Percentiles rank a stretch among this genome's conserved stretches.
phyloP scores from a whole-genome alignment of 2,113 vertebrate genomes.

The Siphamia tubifer region DNA sequence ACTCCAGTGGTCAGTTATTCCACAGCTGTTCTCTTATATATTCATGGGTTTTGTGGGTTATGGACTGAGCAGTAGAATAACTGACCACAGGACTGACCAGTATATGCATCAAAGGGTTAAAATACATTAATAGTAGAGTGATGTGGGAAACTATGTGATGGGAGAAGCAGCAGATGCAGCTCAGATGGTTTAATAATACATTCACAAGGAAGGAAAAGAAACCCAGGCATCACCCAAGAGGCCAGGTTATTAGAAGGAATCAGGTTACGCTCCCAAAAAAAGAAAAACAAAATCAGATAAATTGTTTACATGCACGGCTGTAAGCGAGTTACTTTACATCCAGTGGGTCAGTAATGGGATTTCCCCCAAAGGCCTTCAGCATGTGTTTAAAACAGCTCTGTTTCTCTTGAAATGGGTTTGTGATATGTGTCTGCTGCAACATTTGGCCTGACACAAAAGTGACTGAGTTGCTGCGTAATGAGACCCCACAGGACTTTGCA shows the following conservation, averaged over 20 bases:
- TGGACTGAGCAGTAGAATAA: too few relatives aligned
- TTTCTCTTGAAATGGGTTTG: conserved; percentile 3
- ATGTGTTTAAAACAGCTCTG: not conserved
- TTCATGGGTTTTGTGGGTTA: too few relatives aligned
- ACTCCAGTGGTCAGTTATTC: too few relatives aligned
- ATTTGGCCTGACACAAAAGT: conserved; percentile 3
- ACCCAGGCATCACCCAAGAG: not conserved
- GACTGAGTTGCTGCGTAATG: conserved; percentile 13
- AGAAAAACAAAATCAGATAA: not conserved
- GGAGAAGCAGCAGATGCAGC: not conserved
- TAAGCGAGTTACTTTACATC: not conserved
- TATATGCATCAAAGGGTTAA: too few relatives aligned
- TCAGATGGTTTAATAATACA: not conserved
- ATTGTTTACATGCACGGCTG: not conserved
- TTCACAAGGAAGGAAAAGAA: not conserved
- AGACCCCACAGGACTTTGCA: conserved; percentile 1
- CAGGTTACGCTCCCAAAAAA: not conserved
- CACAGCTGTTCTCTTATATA: too few relatives aligned
- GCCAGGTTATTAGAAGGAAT: not conserved
- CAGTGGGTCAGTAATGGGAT: not conserved
- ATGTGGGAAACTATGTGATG: not conserved
- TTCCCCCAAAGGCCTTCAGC: not conserved
- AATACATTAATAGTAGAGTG: not conserved
- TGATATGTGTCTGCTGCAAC: not conserved
- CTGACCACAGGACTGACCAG: too few relatives aligned